Evolutionary conservation across 2,888 invertebrate species (phyloP).

Genomic region (Arctia plantaginis): DNA sequence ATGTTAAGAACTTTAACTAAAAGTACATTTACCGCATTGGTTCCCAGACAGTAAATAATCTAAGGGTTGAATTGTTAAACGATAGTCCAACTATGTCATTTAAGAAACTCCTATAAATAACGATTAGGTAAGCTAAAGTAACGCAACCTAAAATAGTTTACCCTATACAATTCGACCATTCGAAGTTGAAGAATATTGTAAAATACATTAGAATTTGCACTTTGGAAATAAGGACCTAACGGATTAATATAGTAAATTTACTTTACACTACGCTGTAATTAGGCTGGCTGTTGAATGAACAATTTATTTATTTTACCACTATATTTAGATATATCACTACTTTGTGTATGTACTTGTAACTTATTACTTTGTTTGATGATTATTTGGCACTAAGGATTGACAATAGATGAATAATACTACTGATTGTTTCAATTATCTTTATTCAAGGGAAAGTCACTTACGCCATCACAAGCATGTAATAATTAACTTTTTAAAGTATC

Average conservation of each 20-base stretch:
- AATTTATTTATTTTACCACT: no score
- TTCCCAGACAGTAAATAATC: not conserved
- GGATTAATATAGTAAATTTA: not conserved
- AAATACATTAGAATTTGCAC: not conserved
- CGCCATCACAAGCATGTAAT: not conserved
- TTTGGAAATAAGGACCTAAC: not conserved
- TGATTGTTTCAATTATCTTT: not conserved
- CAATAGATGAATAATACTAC: not conserved
- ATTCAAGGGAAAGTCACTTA: not conserved
- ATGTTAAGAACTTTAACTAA: not conserved
- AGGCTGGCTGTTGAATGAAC: no score
- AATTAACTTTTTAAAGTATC: no score
- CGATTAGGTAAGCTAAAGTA: constrained; percentile 27
- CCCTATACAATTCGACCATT: constrained; percentile 38
- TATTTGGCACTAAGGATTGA: not conserved
- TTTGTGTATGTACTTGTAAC: not conserved
- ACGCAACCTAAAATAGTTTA: constrained; percentile 39
- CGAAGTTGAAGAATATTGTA: constrained; percentile 30
- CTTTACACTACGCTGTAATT: not conserved
- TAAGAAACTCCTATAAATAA: constrained; percentile 27
- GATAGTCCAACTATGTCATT: constrained; percentile 23
- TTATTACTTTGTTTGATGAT: not conserved
- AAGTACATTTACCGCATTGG: not conserved
- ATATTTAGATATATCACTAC: no score
- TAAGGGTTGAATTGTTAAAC: not conserved